phyloP scores from a whole-genome alignment of 2,797 vertebrate species.

The Enteromius anoplus region DNA sequence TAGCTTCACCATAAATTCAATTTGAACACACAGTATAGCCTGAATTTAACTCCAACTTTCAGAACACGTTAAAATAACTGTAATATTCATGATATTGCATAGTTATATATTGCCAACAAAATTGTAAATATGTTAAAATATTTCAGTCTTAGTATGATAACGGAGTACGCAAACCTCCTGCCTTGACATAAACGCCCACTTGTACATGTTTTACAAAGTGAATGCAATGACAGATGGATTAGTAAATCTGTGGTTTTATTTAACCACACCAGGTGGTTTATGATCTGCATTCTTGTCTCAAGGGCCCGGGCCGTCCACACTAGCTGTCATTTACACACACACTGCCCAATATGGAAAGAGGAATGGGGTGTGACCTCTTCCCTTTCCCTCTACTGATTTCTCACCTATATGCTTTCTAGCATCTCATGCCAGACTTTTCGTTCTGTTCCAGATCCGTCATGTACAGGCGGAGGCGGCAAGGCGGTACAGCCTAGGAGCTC shows the following conservation, averaged over 20 bases:
- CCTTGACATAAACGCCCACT: background rate
- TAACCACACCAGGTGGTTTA: slow-evolving; percentile 64
- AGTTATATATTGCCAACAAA: background rate
- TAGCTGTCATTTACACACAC: background rate
- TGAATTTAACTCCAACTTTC: background rate
- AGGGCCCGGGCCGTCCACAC: slow-evolving; percentile 30
- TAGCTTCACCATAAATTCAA: background rate
- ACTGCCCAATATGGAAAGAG: background rate
- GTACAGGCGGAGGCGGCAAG: slow-evolving; percentile 69
- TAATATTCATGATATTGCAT: background rate
- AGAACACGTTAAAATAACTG: background rate
- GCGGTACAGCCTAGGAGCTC: slow-evolving; percentile 44
- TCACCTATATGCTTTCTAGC: background rate
- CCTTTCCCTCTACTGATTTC: slow-evolving; percentile 24
- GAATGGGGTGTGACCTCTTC: background rate
- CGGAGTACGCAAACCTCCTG: background rate
- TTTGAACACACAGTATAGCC: background rate
- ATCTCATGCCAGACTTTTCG: slow-evolving; percentile 63
- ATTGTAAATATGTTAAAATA: background rate
- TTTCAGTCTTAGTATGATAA: background rate
- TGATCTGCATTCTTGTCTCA: slow-evolving; percentile 50
- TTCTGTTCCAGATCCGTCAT: slow-evolving; percentile 56
- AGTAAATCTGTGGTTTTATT: slow-evolving; percentile 65
- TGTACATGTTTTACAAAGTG: background rate
- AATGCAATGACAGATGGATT: background rate